Conservation (phyloP, 92 coral and sea anemone species). For the Blastomussa wellsi region DNA sequence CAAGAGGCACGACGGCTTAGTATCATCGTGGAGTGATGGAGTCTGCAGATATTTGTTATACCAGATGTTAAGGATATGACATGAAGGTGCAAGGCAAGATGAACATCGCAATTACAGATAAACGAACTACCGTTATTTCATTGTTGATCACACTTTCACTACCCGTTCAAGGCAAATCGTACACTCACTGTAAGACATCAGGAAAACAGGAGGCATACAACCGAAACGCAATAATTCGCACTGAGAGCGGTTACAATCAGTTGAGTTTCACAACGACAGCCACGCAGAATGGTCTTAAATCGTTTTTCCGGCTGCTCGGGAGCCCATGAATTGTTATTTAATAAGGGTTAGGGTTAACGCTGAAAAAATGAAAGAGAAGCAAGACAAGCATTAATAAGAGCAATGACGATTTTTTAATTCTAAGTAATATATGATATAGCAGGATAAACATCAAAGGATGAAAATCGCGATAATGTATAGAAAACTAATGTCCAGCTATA, state of each 20-base stretch:
- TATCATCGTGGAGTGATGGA: background rate
- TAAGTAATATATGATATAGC: too few species aligned
- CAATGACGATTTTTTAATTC: background rate
- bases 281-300: background rate
- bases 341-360: too few species aligned
- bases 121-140: background rate
- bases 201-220: background rate
- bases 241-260: background rate
- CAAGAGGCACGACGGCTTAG: background rate
- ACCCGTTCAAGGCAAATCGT: background rate
- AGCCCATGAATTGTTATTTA: background rate
- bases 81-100: slow-evolving; percentile 4
- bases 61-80: background rate
- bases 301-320: background rate
- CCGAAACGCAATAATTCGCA: background rate
- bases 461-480: too few species aligned
- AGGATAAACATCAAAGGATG: too few species aligned
- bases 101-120: background rate
- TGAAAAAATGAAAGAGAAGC: background rate
- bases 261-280: background rate
- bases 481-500: too few species aligned
- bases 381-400: background rate
- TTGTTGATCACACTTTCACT: background rate
- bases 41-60: background rate
- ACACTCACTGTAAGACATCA: background rate